Evolutionary conservation across 1,140 invertebrate genomes (phyloP).

Genomic region (Caenorhabditis brenneri): DNA sequence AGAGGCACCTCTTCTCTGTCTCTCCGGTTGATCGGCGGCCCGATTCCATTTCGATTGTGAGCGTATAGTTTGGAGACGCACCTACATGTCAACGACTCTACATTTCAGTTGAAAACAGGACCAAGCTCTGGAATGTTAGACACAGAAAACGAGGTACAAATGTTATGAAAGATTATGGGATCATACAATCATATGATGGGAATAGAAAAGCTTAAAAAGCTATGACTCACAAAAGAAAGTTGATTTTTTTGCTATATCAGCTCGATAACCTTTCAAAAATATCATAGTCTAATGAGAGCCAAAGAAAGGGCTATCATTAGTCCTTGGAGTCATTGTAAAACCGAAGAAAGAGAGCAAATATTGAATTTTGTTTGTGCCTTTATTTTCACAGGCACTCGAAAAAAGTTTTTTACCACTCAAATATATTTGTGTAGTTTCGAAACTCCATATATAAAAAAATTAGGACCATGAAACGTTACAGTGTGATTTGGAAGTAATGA

Average conservation of each 20-base stretch:
- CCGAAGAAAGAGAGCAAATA: background rate
- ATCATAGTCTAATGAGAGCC: too few relatives aligned
- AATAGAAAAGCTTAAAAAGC: background rate
- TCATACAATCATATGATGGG: background rate
- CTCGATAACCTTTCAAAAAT: too few relatives aligned
- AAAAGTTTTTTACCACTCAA: background rate
- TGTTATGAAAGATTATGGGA: background rate
- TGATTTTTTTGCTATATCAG: too few relatives aligned
- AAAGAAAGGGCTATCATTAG: too few relatives aligned
- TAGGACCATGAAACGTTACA: too few relatives aligned
- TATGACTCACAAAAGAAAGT: too few relatives aligned
- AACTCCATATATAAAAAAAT: too few relatives aligned
- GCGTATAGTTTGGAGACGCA: conserved; percentile 15
- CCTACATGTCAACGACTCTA: background rate
- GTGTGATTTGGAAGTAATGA: too few relatives aligned
- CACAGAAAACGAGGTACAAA: background rate
- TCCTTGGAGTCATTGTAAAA: background rate
- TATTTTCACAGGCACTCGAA: conserved; percentile 15
- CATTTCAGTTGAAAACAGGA: background rate
- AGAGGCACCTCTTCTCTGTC: conserved; percentile 36
- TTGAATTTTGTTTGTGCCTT: conserved; percentile 10
- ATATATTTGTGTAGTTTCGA: background rate
- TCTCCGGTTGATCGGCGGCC: conserved; percentile 6
- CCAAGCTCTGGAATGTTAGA: background rate
- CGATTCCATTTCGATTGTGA: conserved; percentile 37